phyloP scores from a whole-genome alignment of 2,888 invertebrate genomes.

The Hemicrepidius hirtus region DNA sequence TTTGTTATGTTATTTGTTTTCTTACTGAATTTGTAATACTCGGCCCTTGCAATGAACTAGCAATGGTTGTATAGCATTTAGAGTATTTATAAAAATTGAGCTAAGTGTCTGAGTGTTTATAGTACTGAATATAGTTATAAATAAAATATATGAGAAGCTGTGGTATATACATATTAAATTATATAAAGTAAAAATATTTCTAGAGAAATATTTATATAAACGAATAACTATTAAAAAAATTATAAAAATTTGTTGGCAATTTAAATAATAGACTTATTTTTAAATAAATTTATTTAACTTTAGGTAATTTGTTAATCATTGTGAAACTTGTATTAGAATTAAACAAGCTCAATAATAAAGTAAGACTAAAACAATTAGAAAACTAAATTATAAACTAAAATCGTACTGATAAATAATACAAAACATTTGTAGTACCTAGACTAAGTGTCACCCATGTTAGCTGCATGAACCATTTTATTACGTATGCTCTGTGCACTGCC shows the following conservation, averaged over 20 bases:
- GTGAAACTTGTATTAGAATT: constrained; percentile 44
- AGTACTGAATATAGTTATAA: constrained; percentile 40
- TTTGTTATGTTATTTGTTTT: constrained; percentile 33
- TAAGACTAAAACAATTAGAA: constrained; percentile 48
- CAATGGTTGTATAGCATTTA: constrained; percentile 45
- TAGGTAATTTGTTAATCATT: constrained; percentile 47
- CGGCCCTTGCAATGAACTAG: constrained; percentile 41
- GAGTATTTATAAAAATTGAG: constrained; percentile 41
- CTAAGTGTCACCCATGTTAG: constrained; percentile 52
- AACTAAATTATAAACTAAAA: constrained; percentile 49
- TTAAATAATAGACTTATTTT: constrained; percentile 52
- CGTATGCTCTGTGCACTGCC: constrained; percentile 53
- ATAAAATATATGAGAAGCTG: constrained; percentile 46
- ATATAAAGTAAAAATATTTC: constrained; percentile 48
- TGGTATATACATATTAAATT: constrained; percentile 49
- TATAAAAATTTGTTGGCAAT: constrained; percentile 48
- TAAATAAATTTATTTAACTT: constrained; percentile 50
- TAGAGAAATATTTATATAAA: constrained; percentile 52
- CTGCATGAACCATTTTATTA: constrained; percentile 52
- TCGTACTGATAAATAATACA: constrained; percentile 47
- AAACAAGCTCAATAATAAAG: constrained; percentile 51
- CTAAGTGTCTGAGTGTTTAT: constrained; percentile 50
- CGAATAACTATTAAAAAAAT: constrained; percentile 41
- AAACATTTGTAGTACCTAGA: constrained; percentile 47
- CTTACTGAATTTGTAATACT: constrained; percentile 37